These are phyloP conservation scores for Diphyllodes magnificus DNA, from an alignment of 2,113 vertebrate species.

Conservation along the genomic window DNA sequence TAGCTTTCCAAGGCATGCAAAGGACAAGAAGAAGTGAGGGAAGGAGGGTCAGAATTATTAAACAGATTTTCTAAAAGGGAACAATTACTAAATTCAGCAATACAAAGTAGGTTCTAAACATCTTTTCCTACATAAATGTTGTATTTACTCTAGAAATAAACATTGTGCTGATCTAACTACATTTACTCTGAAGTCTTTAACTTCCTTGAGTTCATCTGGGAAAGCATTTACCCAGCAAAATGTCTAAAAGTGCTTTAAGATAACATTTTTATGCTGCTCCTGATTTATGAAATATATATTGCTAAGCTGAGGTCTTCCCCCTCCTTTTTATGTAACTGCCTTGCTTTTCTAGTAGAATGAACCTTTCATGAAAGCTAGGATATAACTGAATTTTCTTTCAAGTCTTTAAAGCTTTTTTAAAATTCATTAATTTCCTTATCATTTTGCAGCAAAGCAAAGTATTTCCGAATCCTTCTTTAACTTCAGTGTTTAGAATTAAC, in stretches of 20 bases:
- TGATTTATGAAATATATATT: slow-evolving; percentile 62
- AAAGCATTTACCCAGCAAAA: slow-evolving; percentile 44
- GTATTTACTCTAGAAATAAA: slow-evolving; percentile 24
- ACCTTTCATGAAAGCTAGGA: slow-evolving; percentile 67
- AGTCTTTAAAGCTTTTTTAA: slow-evolving; percentile 80
- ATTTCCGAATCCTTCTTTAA: slow-evolving; percentile 77
- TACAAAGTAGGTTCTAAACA: not conserved
- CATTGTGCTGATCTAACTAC: not conserved
- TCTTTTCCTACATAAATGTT: not conserved
- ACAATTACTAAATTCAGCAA: slow-evolving; percentile 8
- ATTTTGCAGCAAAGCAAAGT: slow-evolving; percentile 77
- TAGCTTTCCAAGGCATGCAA: not conserved
- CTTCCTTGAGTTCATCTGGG: slow-evolving; percentile 6
- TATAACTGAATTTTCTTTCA: slow-evolving; percentile 76
- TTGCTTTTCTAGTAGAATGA: slow-evolving; percentile 60
- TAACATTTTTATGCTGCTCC: slow-evolving; percentile 37
- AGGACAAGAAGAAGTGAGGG: not conserved
- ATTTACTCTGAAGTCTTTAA: slow-evolving; percentile 26
- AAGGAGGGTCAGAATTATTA: slow-evolving; percentile 2
- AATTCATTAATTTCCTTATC: slow-evolving; percentile 95
- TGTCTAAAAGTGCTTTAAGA: slow-evolving; percentile 45
- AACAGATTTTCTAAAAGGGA: not conserved
- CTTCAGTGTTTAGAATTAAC: slow-evolving; percentile 73
- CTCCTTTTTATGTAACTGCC: slow-evolving; percentile 32
- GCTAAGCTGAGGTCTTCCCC: slow-evolving; percentile 8